Conservation (phyloP, 2,797 vertebrate genomes). For the Sphaeramia orbicularis region DNA sequence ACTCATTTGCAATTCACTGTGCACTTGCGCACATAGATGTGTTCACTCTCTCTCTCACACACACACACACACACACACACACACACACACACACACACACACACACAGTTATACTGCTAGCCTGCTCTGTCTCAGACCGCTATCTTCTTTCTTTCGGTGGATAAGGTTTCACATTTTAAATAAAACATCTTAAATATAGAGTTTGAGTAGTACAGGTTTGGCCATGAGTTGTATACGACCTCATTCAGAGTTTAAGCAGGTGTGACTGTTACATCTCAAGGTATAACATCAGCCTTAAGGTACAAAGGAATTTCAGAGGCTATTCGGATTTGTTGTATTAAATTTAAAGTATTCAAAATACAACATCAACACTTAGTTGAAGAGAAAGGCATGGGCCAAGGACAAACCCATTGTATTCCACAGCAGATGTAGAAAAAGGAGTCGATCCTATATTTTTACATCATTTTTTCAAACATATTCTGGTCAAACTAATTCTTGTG, state of each 20-base stretch:
- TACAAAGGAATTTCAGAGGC: conserved; percentile 4
- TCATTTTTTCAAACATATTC: too few relatives aligned
- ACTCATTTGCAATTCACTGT: conserved; percentile 53
- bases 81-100: conserved; percentile 17
- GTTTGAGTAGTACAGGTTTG: conserved; percentile 57
- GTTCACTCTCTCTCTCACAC: too few relatives aligned
- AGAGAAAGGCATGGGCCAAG: too few relatives aligned
- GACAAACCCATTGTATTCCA: too few relatives aligned
- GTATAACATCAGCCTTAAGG: not conserved
- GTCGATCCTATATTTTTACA: too few relatives aligned
- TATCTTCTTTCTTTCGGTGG: conserved; percentile 73
- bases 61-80: too few relatives aligned
- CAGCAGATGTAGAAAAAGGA: too few relatives aligned
- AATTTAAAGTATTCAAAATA: not conserved
- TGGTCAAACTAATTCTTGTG: too few relatives aligned
- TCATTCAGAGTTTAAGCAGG: conserved; percentile 37
- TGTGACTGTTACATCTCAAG: conserved; percentile 20
- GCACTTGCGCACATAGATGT: conserved; percentile 28
- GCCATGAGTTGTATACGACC: conserved; percentile 40
- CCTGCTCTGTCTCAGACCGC: conserved; percentile 58
- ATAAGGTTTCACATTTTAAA: conserved; percentile 85
- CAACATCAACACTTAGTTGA: too few relatives aligned
- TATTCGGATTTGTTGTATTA: not conserved
- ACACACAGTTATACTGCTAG: conserved; percentile 30
- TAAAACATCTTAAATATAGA: conserved; percentile 86